Percentiles rank a stretch among this genome's conserved stretches.
Conservation (phyloP, 1,140 invertebrate genomes). For the Macrosteles quadrilineatus region DNA sequence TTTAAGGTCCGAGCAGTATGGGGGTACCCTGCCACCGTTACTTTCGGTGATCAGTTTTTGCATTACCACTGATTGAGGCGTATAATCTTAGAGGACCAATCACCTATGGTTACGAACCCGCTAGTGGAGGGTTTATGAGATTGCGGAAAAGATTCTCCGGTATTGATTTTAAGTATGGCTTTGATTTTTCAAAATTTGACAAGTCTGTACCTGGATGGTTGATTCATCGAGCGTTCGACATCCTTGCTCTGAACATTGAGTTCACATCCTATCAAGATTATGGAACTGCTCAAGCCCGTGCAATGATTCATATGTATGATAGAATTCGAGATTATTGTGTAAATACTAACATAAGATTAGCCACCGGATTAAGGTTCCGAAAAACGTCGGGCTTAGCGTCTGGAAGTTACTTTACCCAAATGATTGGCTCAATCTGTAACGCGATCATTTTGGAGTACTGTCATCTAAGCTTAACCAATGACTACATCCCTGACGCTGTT, state of each 20-base stretch:
- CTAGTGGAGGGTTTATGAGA: not conserved
- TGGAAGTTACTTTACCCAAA: conserved; percentile 30
- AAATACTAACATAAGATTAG: conserved; percentile 26
- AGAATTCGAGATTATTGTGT: conserved; percentile 24
- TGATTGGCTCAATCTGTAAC: conserved; percentile 22
- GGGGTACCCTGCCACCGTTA: conserved; percentile 34
- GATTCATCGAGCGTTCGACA: conserved; percentile 17
- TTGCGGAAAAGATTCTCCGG: not conserved
- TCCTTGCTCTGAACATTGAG: conserved; percentile 28
- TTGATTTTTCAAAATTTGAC: conserved; percentile 33
- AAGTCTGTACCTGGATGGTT: conserved; percentile 29
- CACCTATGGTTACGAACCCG: conserved; percentile 34
- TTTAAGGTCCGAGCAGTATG: conserved; percentile 30
- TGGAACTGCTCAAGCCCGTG: conserved; percentile 11
- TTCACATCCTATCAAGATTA: conserved; percentile 22
- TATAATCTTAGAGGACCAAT: conserved; percentile 13
- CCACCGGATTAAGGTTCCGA: conserved; percentile 1
- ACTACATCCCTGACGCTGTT: not conserved
- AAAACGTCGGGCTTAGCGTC: conserved; percentile 17
- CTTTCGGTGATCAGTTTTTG: conserved; percentile 30
- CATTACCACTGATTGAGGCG: conserved; percentile 24
- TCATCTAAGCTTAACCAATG: too few species aligned
- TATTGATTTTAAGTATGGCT: not conserved
- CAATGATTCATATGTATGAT: conserved; percentile 1
- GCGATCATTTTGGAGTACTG: too few species aligned